Evolutionary conservation across 37 sponge, comb jelly and placozoan species (phyloP), one percentile per base, ranked within the genome.

Genomic region (Hexactinellida sp.): DNA sequence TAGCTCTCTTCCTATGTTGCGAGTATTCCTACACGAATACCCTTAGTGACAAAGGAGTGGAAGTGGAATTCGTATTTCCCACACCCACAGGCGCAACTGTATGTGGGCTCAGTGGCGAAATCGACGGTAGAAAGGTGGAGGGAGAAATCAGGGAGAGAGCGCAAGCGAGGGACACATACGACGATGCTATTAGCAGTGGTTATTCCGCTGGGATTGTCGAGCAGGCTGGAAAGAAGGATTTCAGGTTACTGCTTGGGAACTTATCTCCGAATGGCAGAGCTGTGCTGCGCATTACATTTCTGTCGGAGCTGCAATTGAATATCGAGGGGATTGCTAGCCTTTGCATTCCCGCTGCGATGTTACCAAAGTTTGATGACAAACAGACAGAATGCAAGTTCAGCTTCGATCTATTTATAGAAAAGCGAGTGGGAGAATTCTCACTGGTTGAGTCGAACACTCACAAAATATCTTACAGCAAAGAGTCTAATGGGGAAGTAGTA

Each of bases 1-100:
- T 63, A 63, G 76, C 76, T 21, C 21, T 63, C 3, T n/a, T 63
- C 13, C 30, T 63, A 32, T 3, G 13, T 25, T 63, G 76, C 34
- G 76, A 63, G 30, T 63, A 63, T 63, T 63, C 76, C 28, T 63
- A 63, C 76, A 63, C 76, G 76, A 63, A 63, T n/a, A 63, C 76
- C 3, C 76, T 63, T 5, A 63, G 21, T n/a, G 30, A 23, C 5
- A 23, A 63, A n/a, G 76, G 76, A 63, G 76, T 63, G 5, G 76
- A 63, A 28, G 76, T 63, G 5, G 76, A 63, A 23, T 63, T 63
- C 13, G 76, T 63, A 23, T 63, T 63, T 63, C 76, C 76, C 13
- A n/a, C 30, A 10, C 76, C 76, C 3, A 7, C 25, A 3, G 76
- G 76, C 13, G 76, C 76, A 63, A 63, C 76, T 10, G 76, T 63